These are phyloP conservation scores for Hydrotaea diabolus DNA, from an alignment of 2,888 invertebrate genomes.

Conservation along the genomic window DNA sequence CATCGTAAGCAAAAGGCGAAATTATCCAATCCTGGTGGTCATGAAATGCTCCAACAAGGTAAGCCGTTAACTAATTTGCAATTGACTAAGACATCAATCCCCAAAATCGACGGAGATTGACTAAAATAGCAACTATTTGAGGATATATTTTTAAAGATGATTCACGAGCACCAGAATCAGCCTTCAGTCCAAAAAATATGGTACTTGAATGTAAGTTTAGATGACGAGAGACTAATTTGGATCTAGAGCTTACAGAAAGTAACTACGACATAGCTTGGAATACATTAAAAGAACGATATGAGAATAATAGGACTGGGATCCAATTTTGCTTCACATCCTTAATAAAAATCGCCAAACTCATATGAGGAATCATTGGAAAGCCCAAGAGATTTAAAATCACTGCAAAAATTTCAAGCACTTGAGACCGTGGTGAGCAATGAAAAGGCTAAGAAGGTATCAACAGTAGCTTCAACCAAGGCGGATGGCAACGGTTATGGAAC, in stretches of 20 bases:
- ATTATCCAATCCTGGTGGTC: neutral
- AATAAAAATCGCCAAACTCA: too few relatives aligned
- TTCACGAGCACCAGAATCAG: neutral
- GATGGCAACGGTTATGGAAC: too few relatives aligned
- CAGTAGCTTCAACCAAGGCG: conserved; percentile 1
- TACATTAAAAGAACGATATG: too few relatives aligned
- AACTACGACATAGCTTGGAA: too few relatives aligned
- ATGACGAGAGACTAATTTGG: neutral
- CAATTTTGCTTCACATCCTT: too few relatives aligned
- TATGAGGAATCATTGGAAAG: too few relatives aligned
- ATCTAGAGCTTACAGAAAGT: too few relatives aligned
- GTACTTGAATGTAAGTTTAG: too few relatives aligned
- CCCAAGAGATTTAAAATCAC: too few relatives aligned
- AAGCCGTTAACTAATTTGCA: neutral
- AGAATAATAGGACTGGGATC: neutral
- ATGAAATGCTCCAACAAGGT: neutral
- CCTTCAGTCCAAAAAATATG: neutral
- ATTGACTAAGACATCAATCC: neutral
- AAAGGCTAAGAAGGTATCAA: neutral
- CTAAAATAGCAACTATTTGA: neutral
- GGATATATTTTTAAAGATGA: neutral
- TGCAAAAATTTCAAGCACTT: neutral
- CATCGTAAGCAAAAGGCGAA: neutral
- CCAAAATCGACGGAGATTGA: neutral
- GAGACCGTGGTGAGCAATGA: neutral